Base-by-base conservation (phyloP, 2,113 vertebrate species). In the Podarcis raffonei region DNA sequence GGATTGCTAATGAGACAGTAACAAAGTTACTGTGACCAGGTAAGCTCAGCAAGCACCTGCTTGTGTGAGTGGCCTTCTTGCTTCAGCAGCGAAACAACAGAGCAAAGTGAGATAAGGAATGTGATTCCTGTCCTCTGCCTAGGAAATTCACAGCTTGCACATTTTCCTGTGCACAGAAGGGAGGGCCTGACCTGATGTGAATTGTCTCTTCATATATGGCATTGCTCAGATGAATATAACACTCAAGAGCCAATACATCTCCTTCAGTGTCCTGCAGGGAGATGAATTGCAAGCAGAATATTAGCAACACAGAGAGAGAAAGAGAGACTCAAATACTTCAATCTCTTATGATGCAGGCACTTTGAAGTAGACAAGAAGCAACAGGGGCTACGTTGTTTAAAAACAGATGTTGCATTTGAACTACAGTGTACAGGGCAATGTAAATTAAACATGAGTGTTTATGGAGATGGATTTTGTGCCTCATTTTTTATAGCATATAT, bases 361-460 rank as follows among this genome's bases (percentile, higher is more conserved):
- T 69, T 77, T 84, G 80, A 48, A 81, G 90, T 71, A 2, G 84
- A 13, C 87, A 88, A 84, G 86, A 90, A 90, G 30, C 23, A 13
- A 1, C 2, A 74, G 25, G 15, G 2, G 69, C 22, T 0, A 77
- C 89, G 85, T 32, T 15, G 62, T 4, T 71, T 4, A 86, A 77
- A 84, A 91, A 81, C 13, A 85, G 13, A 59, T 71, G 18, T 18
- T 88, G 27, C 2, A 13, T 57, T 32, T 84, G 11, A 71, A 66
- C 25, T 30, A 18, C 27, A 48, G 5, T n/a, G 37, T 84, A 5
- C 74, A 85, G 59, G 89, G 35, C 2, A 39, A 39, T 80, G 2
- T 89, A 83, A 88, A 53, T 84, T 76, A 93, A 87, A 66, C 30
- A 65, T 79, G 0, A 82, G 81, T 1, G 3, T 86, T 93, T 81